Percentiles rank a stretch among this genome's conserved stretches.
These are phyloP conservation scores for Chironomus riparius DNA, from an alignment of 2,888 invertebrate species.

Conservation along the genomic window DNA sequence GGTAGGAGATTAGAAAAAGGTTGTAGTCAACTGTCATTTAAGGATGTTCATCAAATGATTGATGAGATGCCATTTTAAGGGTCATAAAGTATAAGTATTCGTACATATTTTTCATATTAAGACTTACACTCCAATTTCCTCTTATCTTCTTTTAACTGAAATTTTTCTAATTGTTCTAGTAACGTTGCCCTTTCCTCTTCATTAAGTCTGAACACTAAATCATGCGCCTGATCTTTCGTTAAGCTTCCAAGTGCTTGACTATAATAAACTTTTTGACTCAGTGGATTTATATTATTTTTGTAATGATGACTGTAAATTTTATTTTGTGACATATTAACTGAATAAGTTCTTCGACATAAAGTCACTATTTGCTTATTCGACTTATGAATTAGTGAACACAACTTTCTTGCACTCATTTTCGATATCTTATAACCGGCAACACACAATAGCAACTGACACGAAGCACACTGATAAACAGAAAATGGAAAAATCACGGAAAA, in stretches of 20 bases:
- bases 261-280: neutral
- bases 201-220: conserved; percentile 17
- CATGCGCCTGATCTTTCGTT: conserved; percentile 23
- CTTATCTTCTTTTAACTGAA: conserved; percentile 3
- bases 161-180: neutral
- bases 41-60: neutral
- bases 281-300: too few relatives aligned
- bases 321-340: neutral
- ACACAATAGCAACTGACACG: conserved; percentile 12
- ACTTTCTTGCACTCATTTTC: conserved; percentile 11
- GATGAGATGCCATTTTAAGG: neutral
- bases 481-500: neutral
- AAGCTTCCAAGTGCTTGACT: conserved; percentile 16
- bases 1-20: neutral
- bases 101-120: neutral
- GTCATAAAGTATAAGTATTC: neutral
- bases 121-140: conserved; percentile 3
- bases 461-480: neutral
- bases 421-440: neutral
- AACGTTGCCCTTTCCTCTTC: neutral
- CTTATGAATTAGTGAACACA: conserved; percentile 5
- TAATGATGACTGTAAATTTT: neutral
- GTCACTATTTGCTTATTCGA: neutral
- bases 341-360: neutral
- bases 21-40: too few relatives aligned